Conservation (phyloP, 2,113 vertebrate genomes). For the Phrynosoma blainvillii region DNA sequence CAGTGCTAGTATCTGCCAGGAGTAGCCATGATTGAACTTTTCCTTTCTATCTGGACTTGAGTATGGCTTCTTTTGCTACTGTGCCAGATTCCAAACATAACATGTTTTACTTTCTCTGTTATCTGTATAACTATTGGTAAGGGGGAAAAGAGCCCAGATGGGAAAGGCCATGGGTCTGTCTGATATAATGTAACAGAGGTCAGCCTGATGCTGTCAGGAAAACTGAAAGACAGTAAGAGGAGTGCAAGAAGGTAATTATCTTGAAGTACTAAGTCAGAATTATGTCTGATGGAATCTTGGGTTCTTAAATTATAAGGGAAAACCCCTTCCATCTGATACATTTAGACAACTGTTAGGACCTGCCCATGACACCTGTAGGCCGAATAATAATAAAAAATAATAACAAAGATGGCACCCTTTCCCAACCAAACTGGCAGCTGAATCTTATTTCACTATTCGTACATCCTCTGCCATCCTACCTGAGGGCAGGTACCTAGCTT, state of each 20-base stretch:
- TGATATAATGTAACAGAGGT: not conserved
- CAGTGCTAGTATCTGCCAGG: not conserved
- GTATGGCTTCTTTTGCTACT: not conserved
- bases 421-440: no score
- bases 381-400: not conserved
- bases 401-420: no score
- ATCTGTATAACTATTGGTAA: not conserved
- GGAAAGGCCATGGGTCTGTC: not conserved
- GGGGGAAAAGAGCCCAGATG: not conserved
- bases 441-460: no score
- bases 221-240: no score
- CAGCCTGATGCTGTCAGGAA: not conserved
- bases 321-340: not conserved
- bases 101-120: not conserved
- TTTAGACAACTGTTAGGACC: not conserved
- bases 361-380: not conserved
- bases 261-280: not conserved
- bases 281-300: not conserved
- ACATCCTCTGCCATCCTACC: no score
- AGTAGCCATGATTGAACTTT: not conserved
- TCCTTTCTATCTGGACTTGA: not conserved
- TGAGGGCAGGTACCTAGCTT: no score
- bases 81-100: not conserved
- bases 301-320: not conserved
- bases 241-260: not conserved